Evolutionary conservation across 2,888 invertebrate species (phyloP), one percentile per base, ranked within the genome.

Genomic region (Phortica okadai): DNA sequence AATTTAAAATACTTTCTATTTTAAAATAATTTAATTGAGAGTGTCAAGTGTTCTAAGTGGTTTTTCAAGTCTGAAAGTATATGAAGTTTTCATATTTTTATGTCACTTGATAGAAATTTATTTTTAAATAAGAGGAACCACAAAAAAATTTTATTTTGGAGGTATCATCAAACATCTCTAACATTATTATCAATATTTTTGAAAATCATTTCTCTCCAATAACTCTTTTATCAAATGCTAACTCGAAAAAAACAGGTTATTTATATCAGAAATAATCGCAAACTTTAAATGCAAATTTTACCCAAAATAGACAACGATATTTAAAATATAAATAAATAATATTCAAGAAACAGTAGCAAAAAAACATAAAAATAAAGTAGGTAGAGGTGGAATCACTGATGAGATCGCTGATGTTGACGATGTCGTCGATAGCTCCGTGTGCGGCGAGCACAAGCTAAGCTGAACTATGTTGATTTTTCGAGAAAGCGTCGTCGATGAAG

Each of bases 281-380:
- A 8, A n/a, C 41, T 45, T 45, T 75, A 50, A 81, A 78, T 83
- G 74, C 73, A 80, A 79, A 82, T 78, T 70, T 78, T 73, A 77
- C 70, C 74, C 73, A 73, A 58, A 77, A 75, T 66, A 74, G 73
- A 54, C 75, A 67, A 42, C 64, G 70, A 42, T 56, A 67, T 67
- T 14, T 11, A 67, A 74, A 42, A 21, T 50, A 1, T 45, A 50
- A 67, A 64, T 45, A 33, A 67, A 67, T 42, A 2, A 67, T 14
- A 42, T 41, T n/a, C 11, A 42, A 67, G 16, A 62, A 66, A 41
- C 42, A 14, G 42, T 41, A 66, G 42, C 66, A 41, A 33, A 66
- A 66, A 66, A 41, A 11, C 11, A 11, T 14, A 11, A 67, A 67
- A 7, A 33, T 25, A 64, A 64, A n/a, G 25, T 67, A 67, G 67